Conservation (phyloP, 2,888 invertebrate species). For the Leuctra nigra region DNA sequence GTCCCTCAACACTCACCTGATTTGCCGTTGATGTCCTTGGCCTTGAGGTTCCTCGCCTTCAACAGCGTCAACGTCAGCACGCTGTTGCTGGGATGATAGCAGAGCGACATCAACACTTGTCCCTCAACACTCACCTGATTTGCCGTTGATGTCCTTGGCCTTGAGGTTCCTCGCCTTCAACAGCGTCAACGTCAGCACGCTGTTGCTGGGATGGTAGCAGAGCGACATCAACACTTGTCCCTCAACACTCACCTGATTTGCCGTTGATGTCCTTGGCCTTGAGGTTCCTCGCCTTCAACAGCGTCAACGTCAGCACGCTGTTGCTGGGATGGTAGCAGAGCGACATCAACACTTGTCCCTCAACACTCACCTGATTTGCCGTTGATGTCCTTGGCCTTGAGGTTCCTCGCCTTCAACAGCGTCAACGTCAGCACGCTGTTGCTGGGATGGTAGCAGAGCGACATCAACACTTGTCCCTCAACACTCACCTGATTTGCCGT, state of each 20-base stretch:
- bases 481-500: conserved; percentile 79
- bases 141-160: conserved; percentile 94
- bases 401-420: conserved; percentile 85
- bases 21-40: conserved; percentile 94
- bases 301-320: conserved; percentile 81
- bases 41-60: conserved; percentile 90
- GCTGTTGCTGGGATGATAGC: conserved; percentile 94
- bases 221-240: conserved; percentile 86
- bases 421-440: conserved; percentile 88
- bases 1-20: conserved; percentile 78
- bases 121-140: conserved; percentile 79
- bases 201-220: conserved; percentile 94
- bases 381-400: conserved; percentile 94
- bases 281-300: conserved; percentile 88
- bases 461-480: conserved; percentile 66
- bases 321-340: conserved; percentile 95
- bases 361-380: conserved; percentile 85
- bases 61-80: conserved; percentile 83
- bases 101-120: conserved; percentile 85
- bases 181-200: conserved; percentile 81
- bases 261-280: conserved; percentile 96
- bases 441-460: conserved; percentile 92
- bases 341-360: conserved; percentile 84
- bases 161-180: conserved; percentile 91
- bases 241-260: conserved; percentile 79